Percentiles rank a stretch among this genome's conserved stretches.
Conservation (phyloP, 2,113 vertebrate genomes). For the Cettia cetti region DNA sequence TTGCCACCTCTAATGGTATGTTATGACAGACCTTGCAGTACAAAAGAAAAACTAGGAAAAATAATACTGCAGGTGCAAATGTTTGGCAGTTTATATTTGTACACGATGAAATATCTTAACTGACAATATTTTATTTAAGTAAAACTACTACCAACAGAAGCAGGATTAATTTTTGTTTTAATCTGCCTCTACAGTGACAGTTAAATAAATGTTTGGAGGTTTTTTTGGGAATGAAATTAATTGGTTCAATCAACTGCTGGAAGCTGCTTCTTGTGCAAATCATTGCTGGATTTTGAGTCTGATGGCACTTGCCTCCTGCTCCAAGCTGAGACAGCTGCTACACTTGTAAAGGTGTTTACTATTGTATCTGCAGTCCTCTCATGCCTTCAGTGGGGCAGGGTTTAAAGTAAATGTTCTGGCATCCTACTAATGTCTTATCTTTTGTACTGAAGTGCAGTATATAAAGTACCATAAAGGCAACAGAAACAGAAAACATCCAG, state of each 20-base stretch:
- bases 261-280: not conserved
- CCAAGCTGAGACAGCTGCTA: not conserved
- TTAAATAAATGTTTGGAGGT: not conserved
- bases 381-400: not conserved
- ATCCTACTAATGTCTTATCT: not conserved
- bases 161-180: not conserved
- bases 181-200: not conserved
- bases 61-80: not conserved
- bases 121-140: not conserved
- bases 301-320: not conserved
- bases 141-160: not conserved
- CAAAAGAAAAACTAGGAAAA: not conserved
- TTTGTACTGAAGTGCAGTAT: not conserved
- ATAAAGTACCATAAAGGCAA: not conserved
- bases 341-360: not conserved
- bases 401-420: not conserved
- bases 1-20: not conserved
- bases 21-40: not conserved
- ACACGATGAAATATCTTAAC: not conserved
- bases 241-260: not conserved
- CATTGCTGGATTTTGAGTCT: not conserved
- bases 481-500: not conserved
- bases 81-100: not conserved
- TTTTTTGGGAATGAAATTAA: not conserved
- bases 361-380: not conserved